phyloP scores from a whole-genome alignment of 1,140 invertebrate genomes.

The Anastrepha obliqua region DNA sequence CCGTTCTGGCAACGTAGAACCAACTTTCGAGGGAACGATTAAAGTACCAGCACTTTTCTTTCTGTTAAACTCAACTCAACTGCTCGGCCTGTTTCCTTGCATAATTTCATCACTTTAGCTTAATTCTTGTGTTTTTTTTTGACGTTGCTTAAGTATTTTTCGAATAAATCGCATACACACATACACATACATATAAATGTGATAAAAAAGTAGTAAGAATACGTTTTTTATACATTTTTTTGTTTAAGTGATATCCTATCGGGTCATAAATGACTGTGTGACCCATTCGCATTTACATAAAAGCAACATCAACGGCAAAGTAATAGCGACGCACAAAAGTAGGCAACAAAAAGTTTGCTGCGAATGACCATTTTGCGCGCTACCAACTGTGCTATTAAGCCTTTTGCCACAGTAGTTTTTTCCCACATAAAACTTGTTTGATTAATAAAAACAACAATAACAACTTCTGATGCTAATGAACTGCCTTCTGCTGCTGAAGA shows the following conservation, averaged over 20 bases:
- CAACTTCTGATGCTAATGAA: background rate
- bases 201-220: too few species aligned
- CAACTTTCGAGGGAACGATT: too few species aligned
- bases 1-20: too few species aligned
- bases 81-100: too few species aligned
- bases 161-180: too few species aligned
- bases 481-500: background rate
- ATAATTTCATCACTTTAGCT: too few species aligned
- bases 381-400: conserved; percentile 7
- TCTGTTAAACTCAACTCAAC: too few species aligned
- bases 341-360: background rate
- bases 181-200: too few species aligned
- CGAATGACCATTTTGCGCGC: conserved; percentile 14
- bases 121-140: too few species aligned
- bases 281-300: background rate
- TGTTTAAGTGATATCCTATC: background rate
- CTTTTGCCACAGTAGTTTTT: background rate
- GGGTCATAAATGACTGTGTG: background rate
- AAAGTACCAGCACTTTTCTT: too few species aligned
- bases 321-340: conserved; percentile 23
- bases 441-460: conserved; percentile 21
- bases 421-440: conserved; percentile 2
- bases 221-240: background rate
- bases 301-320: background rate
- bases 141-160: too few species aligned